A percentile compares a stretch with the other conserved stretches of the same genome.
Evolutionary conservation across 35 echinoderm and acorn worm genomes (phyloP).

Genomic region (Heliocidaris tuberculata): DNA sequence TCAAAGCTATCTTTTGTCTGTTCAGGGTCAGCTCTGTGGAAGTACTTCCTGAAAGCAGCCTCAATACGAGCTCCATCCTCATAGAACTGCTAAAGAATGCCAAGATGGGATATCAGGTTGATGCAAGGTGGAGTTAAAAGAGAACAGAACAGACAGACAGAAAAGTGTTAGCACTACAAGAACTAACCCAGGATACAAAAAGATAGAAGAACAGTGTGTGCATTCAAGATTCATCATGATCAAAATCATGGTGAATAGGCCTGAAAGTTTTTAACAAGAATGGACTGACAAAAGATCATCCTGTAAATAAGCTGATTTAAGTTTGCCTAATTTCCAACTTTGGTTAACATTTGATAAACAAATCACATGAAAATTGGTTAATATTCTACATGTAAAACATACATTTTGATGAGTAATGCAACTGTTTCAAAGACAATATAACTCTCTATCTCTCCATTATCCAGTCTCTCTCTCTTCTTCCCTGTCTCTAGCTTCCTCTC

Average conservation of each 20-base stretch:
- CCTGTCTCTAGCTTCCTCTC: background rate
- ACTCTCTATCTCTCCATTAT: background rate
- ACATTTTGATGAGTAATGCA: too few species aligned
- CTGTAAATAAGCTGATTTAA: too few species aligned
- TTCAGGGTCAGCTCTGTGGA: slow-evolving; percentile 84
- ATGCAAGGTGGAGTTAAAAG: background rate
- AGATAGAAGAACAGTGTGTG: too few species aligned
- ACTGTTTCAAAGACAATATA: too few species aligned
- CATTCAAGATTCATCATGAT: too few species aligned
- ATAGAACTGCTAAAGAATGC: slow-evolving; percentile 87
- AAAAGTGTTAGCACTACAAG: background rate
- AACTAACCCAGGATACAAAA: background rate
- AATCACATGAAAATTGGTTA: too few species aligned
- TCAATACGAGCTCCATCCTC: slow-evolving; percentile 98
- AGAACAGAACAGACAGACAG: background rate
- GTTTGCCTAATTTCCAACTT: too few species aligned
- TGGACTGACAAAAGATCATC: too few species aligned
- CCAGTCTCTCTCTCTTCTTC: background rate
- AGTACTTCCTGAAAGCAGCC: slow-evolving; percentile 96
- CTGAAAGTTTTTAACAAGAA: too few species aligned
- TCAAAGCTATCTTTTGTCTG: slow-evolving; percentile 84
- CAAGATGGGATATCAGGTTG: background rate
- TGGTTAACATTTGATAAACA: too few species aligned
- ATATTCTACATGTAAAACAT: too few species aligned
- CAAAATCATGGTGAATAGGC: too few species aligned